Conservation (phyloP, 2,797 vertebrate genomes). For the Megalops cyprinoides region DNA sequence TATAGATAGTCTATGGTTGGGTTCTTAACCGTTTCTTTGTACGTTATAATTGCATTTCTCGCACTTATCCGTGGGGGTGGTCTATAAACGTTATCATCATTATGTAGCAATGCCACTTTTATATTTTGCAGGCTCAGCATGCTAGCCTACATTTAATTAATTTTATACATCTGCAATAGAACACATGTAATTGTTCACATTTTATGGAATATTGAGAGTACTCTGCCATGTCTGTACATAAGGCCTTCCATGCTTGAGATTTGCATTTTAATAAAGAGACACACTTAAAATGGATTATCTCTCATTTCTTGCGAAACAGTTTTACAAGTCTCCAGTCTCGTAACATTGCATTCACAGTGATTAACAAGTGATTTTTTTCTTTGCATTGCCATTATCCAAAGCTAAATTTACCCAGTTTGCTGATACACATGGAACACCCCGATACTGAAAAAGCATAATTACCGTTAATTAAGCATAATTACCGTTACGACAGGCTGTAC, state of each 20-base stretch:
- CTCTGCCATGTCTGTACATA: not conserved
- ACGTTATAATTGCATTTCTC: no score
- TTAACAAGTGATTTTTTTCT: not conserved
- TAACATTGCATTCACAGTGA: no score
- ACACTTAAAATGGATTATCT: not conserved
- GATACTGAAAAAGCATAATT: not conserved
- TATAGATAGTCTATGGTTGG: no score
- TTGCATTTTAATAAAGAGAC: conserved; percentile 12
- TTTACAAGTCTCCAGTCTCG: no score
- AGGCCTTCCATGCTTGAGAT: not conserved
- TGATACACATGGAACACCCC: not conserved
- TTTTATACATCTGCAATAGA: not conserved
- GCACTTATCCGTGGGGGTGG: not conserved
- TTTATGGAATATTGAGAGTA: not conserved
- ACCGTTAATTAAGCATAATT: no score
- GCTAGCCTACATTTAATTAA: not conserved
- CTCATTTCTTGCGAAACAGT: not conserved
- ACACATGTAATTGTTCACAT: not conserved
- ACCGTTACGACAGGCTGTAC: no score
- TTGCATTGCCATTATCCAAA: not conserved
- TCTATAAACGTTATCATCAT: not conserved
- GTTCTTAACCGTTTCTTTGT: no score
- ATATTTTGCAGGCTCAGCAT: not conserved
- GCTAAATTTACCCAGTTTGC: no score
- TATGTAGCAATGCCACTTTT: not conserved